Conservation (phyloP, 2,888 invertebrate species). For the Eupithecia centaureata region DNA sequence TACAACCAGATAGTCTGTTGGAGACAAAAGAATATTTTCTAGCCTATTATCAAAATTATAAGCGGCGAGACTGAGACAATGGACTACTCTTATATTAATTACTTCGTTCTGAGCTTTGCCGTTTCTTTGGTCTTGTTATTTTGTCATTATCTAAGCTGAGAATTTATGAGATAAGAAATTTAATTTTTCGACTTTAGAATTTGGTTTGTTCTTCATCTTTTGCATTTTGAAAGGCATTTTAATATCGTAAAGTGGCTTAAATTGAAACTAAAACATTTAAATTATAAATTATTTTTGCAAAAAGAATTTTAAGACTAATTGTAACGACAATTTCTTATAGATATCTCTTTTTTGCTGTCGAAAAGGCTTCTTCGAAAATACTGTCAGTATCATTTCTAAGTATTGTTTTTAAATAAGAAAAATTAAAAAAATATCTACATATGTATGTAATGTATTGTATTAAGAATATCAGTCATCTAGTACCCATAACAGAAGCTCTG, state of each 20-base stretch:
- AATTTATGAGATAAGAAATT: slow-evolving; percentile 24
- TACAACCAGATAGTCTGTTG: slow-evolving; percentile 69
- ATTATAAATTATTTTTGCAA: no score
- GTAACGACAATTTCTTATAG: no score
- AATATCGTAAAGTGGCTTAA: not conserved
- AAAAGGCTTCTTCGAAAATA: no score
- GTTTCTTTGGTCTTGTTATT: slow-evolving; percentile 66
- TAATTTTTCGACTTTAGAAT: slow-evolving; percentile 5
- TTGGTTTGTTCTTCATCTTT: not conserved
- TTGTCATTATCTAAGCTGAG: slow-evolving; percentile 50
- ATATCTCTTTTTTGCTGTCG: no score
- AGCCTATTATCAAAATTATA: slow-evolving; percentile 83
- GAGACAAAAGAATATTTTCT: slow-evolving; percentile 82
- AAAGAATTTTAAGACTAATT: no score
- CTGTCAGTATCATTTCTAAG: no score
- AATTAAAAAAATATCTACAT: no score
- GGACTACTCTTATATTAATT: slow-evolving; percentile 75
- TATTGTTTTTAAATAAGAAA: no score
- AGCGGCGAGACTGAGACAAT: slow-evolving; percentile 71
- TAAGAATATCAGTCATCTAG: no score
- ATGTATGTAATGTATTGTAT: no score
- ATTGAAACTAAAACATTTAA: no score
- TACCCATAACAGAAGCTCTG: no score
- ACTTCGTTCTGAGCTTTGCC: slow-evolving; percentile 65
- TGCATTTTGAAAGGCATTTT: not conserved